Percentiles rank a stretch among this genome's conserved stretches.
phyloP scores from a whole-genome alignment of 1,140 invertebrate genomes.

The Drosophila murphyi region DNA sequence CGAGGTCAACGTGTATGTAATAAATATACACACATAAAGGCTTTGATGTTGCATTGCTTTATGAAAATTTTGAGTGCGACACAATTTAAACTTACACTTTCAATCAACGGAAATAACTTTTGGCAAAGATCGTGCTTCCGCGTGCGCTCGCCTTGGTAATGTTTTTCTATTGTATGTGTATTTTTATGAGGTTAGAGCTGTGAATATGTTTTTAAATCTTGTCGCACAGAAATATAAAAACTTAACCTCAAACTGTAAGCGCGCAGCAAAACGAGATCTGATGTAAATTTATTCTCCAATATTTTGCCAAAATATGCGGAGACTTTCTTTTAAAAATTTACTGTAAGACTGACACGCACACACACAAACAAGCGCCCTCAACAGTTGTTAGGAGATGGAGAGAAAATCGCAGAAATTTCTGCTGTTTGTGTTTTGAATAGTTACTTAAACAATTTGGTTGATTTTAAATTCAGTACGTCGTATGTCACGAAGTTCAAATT shows the following conservation, averaged over 20 bases:
- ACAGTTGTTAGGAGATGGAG: conserved; percentile 37
- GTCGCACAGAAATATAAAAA: conserved; percentile 31
- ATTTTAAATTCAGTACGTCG: conserved; percentile 47
- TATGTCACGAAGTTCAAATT: conserved; percentile 69
- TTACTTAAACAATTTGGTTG: conserved; percentile 68
- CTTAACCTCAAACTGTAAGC: conserved; percentile 51
- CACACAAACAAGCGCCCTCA: conserved; percentile 37
- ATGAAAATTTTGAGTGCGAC: conserved; percentile 7
- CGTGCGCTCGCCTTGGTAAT: conserved; percentile 38
- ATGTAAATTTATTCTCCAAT: conserved; percentile 11
- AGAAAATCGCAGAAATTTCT: conserved; percentile 52
- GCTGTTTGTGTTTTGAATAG: conserved; percentile 53
- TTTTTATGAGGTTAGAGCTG: conserved; percentile 17
- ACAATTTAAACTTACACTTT: conserved; percentile 69
- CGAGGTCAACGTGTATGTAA: conserved; percentile 67
- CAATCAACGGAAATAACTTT: conserved; percentile 60
- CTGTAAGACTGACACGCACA: conserved; percentile 74
- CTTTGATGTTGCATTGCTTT: conserved; percentile 2
- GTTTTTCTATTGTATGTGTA: conserved; percentile 21
- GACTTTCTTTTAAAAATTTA: conserved; percentile 43
- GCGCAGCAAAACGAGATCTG: conserved; percentile 20
- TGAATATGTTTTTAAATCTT: not conserved
- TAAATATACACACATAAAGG: conserved; percentile 3
- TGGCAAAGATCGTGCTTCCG: conserved; percentile 51
- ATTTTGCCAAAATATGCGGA: conserved; percentile 10